Conservation (phyloP, 2,888 invertebrate species). For the Ashinkailepas kermadecensis region DNA sequence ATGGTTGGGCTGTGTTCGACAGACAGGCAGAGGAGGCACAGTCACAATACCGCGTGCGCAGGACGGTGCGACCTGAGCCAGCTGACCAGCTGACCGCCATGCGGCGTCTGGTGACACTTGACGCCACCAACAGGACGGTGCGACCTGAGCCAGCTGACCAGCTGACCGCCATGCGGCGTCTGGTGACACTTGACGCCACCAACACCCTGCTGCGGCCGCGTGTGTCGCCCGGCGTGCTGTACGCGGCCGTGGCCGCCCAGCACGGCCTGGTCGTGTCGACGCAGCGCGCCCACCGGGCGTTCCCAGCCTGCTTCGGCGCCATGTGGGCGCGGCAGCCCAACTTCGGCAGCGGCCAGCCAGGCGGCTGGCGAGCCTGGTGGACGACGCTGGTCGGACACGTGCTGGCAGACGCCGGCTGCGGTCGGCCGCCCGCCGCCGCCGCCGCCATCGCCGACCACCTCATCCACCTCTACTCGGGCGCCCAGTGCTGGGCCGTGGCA, state of each 20-base stretch:
- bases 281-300: background rate
- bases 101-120: background rate
- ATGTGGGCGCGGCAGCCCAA: background rate
- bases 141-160: too few relatives aligned
- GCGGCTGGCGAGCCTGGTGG: slow-evolving; percentile 11
- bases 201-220: slow-evolving; percentile 2
- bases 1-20: too few relatives aligned
- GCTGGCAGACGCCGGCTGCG: background rate
- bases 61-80: too few relatives aligned
- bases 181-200: background rate
- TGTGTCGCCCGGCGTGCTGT: background rate
- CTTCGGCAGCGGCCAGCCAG: slow-evolving; percentile 1
- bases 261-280: background rate
- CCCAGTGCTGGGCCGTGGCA: background rate
- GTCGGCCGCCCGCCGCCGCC: background rate
- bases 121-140: slow-evolving; percentile 11
- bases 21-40: too few relatives aligned
- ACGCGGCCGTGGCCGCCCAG: background rate
- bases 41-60: too few relatives aligned
- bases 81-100: background rate
- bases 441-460: slow-evolving; percentile 1
- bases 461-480: background rate
- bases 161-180: background rate
- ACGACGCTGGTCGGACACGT: background rate
- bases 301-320: background rate